Evolutionary conservation across 2,888 invertebrate genomes (phyloP), one percentile per base, ranked within the genome.

Genomic region (Leptothorax acervorum): DNA sequence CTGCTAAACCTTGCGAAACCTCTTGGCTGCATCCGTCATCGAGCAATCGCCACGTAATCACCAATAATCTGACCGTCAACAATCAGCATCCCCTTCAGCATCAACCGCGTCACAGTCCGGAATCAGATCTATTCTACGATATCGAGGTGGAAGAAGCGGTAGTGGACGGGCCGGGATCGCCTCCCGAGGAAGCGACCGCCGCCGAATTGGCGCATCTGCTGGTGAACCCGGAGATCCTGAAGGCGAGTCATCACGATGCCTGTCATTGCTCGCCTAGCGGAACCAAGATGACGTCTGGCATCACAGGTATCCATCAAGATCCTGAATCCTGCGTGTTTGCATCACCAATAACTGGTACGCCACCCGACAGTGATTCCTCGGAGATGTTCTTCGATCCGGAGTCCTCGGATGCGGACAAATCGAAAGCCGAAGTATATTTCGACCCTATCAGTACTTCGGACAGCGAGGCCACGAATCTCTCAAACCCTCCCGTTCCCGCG

Each of bases 161-260:
- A 65, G 92, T 96, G 82, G 97, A 97, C 87, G 97, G 96, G 86
- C 97, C 97, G 0, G 96, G 96, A 73, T 97, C 97, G 90, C 97
- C 97, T 0, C 96, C 96, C 71, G 97, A 97, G 87, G 96, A 96
- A 76, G 91, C 92, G 5, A 90, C 92, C 2, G 93, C 94, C 55
- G 95, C 95, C 15, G 96, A 96, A 93, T 95, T 96, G 84, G 92
- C 93, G 2, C 93, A 92, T 55, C 87, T 95, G 0, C 91, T 95
- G n/a, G 95, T 95, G n/a, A 95, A 94, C 76, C 85, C 90, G 0
- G 90, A 91, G 45, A 93, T 93, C 2, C 81, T 90, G 3, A 90
- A 91, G 39, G 63, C 90, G 15, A 90, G 90, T 68, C 92, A 92
- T 55, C 91, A 89, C 68, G 92, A 92, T 28, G 90, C 91, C 12